A percentile compares a stretch with the other conserved stretches of the same genome.
These are phyloP conservation scores for Pterocles burchelli DNA, from an alignment of 2,113 vertebrate genomes.

Conservation along the genomic window DNA sequence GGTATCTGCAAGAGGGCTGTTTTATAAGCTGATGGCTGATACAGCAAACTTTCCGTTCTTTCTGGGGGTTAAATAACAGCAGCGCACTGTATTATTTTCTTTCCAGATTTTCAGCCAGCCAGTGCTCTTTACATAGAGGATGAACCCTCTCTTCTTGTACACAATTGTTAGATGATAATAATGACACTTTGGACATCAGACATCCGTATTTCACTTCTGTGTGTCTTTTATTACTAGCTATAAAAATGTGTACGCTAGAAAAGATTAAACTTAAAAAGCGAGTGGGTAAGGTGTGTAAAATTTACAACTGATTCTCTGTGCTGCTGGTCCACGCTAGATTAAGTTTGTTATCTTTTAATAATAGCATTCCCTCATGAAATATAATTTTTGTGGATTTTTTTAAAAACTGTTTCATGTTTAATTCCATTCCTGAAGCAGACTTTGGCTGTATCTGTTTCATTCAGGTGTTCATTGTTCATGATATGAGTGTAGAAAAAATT, in stretches of 20 bases:
- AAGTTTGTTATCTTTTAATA: neutral
- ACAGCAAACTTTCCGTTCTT: neutral
- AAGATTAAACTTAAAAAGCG: neutral
- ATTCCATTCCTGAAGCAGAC: neutral
- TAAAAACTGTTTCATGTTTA: neutral
- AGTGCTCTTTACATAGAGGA: neutral
- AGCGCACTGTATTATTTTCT: accelerated
- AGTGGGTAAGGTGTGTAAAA: neutral
- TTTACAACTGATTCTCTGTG: neutral
- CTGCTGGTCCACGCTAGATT: neutral
- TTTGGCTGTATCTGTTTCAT: neutral
- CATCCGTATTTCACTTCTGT: neutral
- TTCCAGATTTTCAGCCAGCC: neutral
- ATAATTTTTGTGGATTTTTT: neutral
- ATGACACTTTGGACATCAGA: neutral
- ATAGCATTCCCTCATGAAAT: neutral
- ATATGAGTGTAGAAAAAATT: accelerated
- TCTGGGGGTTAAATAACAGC: neutral
- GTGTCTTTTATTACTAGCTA: neutral
- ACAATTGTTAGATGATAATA: neutral
- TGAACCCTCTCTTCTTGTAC: neutral
- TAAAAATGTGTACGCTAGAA: neutral
- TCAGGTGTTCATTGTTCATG: neutral
- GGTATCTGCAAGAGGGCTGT: neutral
- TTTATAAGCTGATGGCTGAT: neutral